Conservation (phyloP, 2,888 invertebrate species). For the Cephus sareptanus region DNA sequence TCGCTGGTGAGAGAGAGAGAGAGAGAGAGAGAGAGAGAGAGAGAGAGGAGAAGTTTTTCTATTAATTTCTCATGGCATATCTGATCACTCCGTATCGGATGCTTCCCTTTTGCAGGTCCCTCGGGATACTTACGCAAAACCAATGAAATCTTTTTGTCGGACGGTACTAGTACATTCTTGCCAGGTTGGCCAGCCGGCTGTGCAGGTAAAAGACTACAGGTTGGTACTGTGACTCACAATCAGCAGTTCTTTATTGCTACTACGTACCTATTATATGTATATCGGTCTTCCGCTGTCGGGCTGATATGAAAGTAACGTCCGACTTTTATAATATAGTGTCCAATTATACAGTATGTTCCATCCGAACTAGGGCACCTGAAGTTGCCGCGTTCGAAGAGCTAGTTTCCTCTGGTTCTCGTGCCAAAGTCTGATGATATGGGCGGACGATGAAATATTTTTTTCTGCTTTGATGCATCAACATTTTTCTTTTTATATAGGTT, state of each 20-base stretch:
- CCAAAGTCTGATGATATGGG: too few relatives aligned
- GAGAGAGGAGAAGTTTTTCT: too few relatives aligned
- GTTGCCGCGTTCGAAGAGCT: too few relatives aligned
- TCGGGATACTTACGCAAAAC: not conserved
- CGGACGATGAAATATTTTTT: too few relatives aligned
- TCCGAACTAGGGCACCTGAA: too few relatives aligned
- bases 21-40: not conserved
- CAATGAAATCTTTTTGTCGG: not conserved
- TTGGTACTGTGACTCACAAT: not conserved
- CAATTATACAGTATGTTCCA: not conserved
- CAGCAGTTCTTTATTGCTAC: not conserved
- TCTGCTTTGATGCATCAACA: too few relatives aligned
- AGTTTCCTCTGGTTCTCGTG: too few relatives aligned
- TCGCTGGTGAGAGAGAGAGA: not conserved
- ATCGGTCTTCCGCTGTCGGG: not conserved
- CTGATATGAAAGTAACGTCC: not conserved
- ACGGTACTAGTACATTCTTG: too few relatives aligned
- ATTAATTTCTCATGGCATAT: too few relatives aligned
- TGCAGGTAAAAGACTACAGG: not conserved
- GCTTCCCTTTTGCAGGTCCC: not conserved
- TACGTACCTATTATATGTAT: not conserved
- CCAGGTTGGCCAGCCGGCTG: not conserved
- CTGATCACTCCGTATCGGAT: not conserved
- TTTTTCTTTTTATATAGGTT: too few relatives aligned
- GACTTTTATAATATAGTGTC: not conserved